A percentile compares a stretch with the other conserved stretches of the same genome.
phyloP scores from a whole-genome alignment of 2,797 vertebrate species.

The Cynodonichthys magdalenae region DNA sequence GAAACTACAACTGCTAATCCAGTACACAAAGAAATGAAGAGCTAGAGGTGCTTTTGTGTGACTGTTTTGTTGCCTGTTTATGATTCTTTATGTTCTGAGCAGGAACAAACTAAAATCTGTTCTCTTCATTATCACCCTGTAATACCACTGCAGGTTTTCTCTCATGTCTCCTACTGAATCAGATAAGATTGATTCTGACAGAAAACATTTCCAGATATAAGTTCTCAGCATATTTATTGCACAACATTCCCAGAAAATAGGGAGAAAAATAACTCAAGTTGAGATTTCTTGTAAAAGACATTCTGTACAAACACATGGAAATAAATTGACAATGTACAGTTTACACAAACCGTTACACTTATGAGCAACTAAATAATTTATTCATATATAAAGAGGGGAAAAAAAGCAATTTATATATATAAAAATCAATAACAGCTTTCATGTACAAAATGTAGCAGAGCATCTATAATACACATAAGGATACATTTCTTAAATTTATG shows the following conservation, averaged over 20 bases:
- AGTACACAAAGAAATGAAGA: slow-evolving; percentile 5
- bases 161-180: too few species aligned
- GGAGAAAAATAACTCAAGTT: slow-evolving; percentile 80
- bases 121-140: background rate
- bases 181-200: slow-evolving; percentile 3
- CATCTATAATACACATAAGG: slow-evolving; percentile 59
- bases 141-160: background rate
- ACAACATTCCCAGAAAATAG: slow-evolving; percentile 99
- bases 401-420: slow-evolving; percentile 65
- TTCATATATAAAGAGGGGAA: slow-evolving; percentile 84
- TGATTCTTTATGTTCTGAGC: slow-evolving; percentile 1
- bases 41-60: background rate
- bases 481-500: slow-evolving; percentile 52
- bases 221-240: slow-evolving; percentile 92
- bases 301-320: slow-evolving; percentile 91
- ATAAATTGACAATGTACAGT: slow-evolving; percentile 90
- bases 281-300: slow-evolving; percentile 89
- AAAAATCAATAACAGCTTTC: slow-evolving; percentile 51
- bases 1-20: slow-evolving; percentile 22
- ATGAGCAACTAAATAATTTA: slow-evolving; percentile 85
- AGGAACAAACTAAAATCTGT: slow-evolving; percentile 7
- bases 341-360: slow-evolving; percentile 84
- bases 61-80: background rate
- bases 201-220: slow-evolving; percentile 11
- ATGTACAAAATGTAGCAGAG: slow-evolving; percentile 68